Evolutionary conservation across 1,140 invertebrate species (phyloP).

Genomic region (Heliconius melpomene): DNA sequence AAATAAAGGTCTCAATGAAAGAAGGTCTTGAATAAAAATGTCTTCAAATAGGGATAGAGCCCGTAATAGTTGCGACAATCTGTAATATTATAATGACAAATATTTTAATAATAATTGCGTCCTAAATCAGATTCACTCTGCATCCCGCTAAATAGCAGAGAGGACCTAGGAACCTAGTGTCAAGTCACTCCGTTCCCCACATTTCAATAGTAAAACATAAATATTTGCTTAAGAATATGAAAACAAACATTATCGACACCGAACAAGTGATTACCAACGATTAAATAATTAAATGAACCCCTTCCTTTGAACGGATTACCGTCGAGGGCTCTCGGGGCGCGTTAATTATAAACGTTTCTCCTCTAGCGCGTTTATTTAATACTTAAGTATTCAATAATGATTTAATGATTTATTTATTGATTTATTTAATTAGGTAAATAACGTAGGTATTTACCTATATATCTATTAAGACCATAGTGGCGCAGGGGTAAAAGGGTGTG

Average conservation of each 20-base stretch:
- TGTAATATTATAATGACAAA: too few species aligned
- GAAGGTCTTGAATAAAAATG: too few species aligned
- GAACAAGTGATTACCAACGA: constrained; percentile 33
- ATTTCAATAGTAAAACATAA: neutral
- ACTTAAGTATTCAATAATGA: neutral
- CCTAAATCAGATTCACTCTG: too few species aligned
- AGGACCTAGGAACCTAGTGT: too few species aligned
- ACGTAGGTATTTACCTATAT: too few species aligned
- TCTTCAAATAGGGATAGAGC: too few species aligned
- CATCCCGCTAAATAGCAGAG: too few species aligned
- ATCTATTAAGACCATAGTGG: too few species aligned
- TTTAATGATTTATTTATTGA: neutral
- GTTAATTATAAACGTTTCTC: constrained; percentile 28
- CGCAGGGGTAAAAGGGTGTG: too few species aligned
- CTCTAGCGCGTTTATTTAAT: constrained; percentile 32
- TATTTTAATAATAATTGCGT: too few species aligned
- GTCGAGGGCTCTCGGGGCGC: constrained; percentile 24
- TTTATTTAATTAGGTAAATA: neutral
- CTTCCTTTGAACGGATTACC: constrained; percentile 35
- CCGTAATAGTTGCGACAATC: too few species aligned
- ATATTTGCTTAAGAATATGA: neutral
- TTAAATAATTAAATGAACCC: constrained; percentile 32
- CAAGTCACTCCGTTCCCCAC: neutral
- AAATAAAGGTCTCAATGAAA: too few species aligned
- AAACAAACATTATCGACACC: constrained; percentile 13